Evolutionary conservation across 2,797 vertebrate genomes (phyloP).

Genomic region (Pipistrellus pygmaeus): DNA sequence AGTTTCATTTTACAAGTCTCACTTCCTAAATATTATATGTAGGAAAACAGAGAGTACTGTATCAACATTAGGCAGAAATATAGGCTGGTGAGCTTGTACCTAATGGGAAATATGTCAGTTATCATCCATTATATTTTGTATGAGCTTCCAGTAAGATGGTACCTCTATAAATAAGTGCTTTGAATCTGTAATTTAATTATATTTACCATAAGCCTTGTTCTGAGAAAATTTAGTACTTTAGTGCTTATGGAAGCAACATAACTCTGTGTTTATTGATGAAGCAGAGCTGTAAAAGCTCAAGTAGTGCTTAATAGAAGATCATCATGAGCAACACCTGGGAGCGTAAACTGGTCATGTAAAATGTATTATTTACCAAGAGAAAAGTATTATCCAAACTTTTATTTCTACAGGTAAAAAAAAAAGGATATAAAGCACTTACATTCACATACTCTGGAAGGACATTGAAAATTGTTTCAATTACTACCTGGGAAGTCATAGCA

Average conservation of each 20-base stretch:
- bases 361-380: conserved; percentile 33
- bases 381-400: conserved; percentile 9
- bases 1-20: background rate
- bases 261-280: conserved; percentile 33
- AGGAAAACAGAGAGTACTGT: background rate
- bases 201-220: background rate
- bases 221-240: background rate
- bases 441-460: background rate
- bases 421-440: background rate
- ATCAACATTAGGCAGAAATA: background rate
- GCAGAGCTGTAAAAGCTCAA: background rate
- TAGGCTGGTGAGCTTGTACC: background rate
- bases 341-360: background rate
- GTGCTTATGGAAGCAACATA: background rate
- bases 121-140: background rate
- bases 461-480: background rate
- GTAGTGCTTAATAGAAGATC: conserved; percentile 22
- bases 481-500: background rate
- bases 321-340: background rate
- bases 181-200: background rate
- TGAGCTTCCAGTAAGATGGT: background rate
- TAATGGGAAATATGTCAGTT: background rate
- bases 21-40: background rate
- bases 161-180: background rate
- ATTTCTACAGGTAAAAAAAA: conserved; percentile 43